Evolutionary conservation across 2,888 invertebrate genomes (phyloP), one percentile per base, ranked within the genome.

Genomic region (Odontocolon sp.): DNA sequence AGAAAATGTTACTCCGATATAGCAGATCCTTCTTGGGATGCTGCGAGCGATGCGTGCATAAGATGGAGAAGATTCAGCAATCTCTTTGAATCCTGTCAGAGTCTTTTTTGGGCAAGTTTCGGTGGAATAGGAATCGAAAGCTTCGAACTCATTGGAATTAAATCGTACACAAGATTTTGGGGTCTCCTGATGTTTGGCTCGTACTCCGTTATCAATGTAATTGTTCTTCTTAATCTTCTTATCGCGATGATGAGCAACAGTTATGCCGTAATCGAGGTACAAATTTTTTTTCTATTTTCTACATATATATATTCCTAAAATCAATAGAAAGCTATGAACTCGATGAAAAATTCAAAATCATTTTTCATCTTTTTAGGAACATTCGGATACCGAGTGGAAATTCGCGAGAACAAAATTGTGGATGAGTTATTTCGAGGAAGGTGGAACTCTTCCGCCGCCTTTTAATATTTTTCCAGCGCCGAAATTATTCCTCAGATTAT

Each of bases 211-310:
- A 98, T 98, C 91, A 97, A 98, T 88, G 96, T 98, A 81, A 97
- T 98, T 87, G 98, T 98, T 9, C 92, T 98, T 40, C 91, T 98
- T 83, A 98, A 98, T 90, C 94, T 98, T 75, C 95, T 98, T 80
- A 98, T 98, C 87, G 98, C 98, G 83, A 99, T 98, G 98, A 98
- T 98, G 98, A 97, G 97, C 85, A 98, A 98, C 91, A 98, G 98
- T 1, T 98, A 97, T 88, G 95, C 97, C 54, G 94, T 95, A 91
- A 98, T 98, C 86, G 95, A 95, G 88, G 98, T 98, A 91, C 94
- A 11, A 8, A 69, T 38, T 33, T 33, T 42, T 16, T 56, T 33
- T 21, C 26, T 3, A 0, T 21, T 18, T 9, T 14, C 16, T 23
- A 16, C 3, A 2, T 47, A 54, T 45, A n/a, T 33, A n/a, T 14